These are phyloP conservation scores for Myxocyprinus asiaticus DNA, from an alignment of 2,113 vertebrate genomes.

Conservation along the genomic window DNA sequence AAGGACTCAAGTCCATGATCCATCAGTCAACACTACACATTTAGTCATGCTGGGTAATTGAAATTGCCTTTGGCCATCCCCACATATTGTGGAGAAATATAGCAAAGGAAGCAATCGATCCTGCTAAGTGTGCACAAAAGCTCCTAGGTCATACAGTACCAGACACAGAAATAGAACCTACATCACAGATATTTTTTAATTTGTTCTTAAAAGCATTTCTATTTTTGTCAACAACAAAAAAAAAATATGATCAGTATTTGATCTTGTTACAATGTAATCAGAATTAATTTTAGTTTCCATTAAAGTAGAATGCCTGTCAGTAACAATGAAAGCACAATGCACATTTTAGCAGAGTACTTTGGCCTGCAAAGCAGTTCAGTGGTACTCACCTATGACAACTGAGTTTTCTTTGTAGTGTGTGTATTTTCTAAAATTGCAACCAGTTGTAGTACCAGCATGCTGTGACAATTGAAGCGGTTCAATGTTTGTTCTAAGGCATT, in stretches of 20 bases:
- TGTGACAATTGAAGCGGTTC: not conserved
- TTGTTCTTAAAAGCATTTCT: constrained; percentile 8
- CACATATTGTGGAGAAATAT: not conserved
- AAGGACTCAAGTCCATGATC: constrained; percentile 2
- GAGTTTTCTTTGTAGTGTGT: constrained; percentile 3
- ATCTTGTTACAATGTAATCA: not conserved
- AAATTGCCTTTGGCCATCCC: not conserved
- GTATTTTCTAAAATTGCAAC: no score
- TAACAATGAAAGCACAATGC: not conserved
- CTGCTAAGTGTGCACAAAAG: no score
- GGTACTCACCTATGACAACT: not conserved
- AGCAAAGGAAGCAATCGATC: not conserved
- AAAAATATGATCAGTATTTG: not conserved
- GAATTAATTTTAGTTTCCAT: constrained; percentile 7
- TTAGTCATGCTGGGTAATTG: not conserved
- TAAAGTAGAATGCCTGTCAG: constrained; percentile 10
- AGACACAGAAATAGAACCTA: constrained; percentile 26
- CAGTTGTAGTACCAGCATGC: constrained; percentile 10
- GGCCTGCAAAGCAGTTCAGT: not conserved
- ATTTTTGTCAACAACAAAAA: constrained; percentile 1
- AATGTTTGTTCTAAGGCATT: not conserved
- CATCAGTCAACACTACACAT: not conserved
- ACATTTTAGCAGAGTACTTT: not conserved
- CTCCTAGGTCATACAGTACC: not conserved
- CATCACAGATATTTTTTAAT: constrained; percentile 20